Evolutionary conservation across 2,797 vertebrate genomes (phyloP).

Genomic region (Heliangelus exortis): DNA sequence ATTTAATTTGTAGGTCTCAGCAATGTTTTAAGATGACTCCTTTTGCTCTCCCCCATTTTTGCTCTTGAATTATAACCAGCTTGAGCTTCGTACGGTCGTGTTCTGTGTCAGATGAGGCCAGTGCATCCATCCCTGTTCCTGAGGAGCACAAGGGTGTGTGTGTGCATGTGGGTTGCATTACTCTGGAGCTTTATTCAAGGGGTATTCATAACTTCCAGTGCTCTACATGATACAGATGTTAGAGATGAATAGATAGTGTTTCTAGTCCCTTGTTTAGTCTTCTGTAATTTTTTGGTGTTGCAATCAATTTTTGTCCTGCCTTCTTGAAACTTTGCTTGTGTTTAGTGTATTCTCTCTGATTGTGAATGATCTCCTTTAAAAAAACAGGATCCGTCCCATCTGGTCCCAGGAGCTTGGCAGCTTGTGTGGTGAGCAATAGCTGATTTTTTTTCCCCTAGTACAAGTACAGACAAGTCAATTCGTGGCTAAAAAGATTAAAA

Average conservation of each 20-base stretch:
- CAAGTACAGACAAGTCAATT: constrained; percentile 42
- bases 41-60: neutral
- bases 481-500: constrained; percentile 63
- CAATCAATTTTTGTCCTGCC: neutral
- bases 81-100: neutral
- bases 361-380: constrained; percentile 37
- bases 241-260: constrained; percentile 25
- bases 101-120: neutral
- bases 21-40: neutral
- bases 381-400: constrained; percentile 8
- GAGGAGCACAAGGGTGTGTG: rapidly evolving
- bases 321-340: neutral
- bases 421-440: neutral
- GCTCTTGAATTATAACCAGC: neutral
- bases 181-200: neutral
- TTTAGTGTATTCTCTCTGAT: constrained; percentile 14
- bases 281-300: neutral
- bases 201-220: neutral
- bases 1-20: neutral
- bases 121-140: neutral
- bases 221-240: constrained; percentile 4
- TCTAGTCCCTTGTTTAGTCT: constrained; percentile 38
- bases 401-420: constrained; percentile 43
- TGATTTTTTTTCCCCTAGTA: neutral
- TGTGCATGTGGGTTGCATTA: neutral